Conservation (phyloP, 1,140 invertebrate species). For the Pollicipes pollicipes region DNA sequence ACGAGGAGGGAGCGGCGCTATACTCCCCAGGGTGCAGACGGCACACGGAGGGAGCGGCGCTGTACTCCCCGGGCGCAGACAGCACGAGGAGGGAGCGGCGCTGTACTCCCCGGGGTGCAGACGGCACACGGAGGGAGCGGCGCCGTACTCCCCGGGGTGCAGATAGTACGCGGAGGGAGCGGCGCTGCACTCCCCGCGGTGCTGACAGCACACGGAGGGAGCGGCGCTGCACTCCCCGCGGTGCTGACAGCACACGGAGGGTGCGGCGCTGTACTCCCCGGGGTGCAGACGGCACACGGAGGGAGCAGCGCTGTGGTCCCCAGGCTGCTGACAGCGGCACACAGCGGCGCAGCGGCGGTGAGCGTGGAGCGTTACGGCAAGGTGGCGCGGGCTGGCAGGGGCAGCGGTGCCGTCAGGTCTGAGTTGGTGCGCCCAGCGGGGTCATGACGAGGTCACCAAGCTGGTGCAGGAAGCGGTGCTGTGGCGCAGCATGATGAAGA, state of each 20-base stretch:
- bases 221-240: no score
- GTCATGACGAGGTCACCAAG: no score
- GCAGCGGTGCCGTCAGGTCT: conserved; percentile 12
- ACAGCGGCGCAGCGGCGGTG: conserved; percentile 11
- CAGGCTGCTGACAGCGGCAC: conserved; percentile 14
- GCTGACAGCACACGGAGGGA: no score
- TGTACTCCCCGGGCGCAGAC: conserved; percentile 2
- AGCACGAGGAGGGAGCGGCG: no score
- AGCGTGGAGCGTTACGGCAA: background rate
- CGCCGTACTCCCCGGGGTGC: no score
- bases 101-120: conserved; percentile 15
- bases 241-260: conserved; percentile 18
- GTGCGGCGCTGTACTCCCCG: conserved; percentile 6
- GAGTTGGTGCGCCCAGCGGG: no score
- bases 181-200: conserved; percentile 5
- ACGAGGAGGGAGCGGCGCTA: conserved; percentile 5
- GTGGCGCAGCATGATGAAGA: no score
- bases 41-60: conserved; percentile 10
- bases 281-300: no score
- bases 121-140: conserved; percentile 11
- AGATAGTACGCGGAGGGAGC: conserved; percentile 16
- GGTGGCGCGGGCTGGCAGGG: conserved; percentile 17
- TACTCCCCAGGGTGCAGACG: no score
- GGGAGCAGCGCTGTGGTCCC: conserved; percentile 7
- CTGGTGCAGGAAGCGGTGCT: no score